Evolutionary conservation across 2,113 vertebrate species (phyloP).

Genomic region (Thermophis baileyi): DNA sequence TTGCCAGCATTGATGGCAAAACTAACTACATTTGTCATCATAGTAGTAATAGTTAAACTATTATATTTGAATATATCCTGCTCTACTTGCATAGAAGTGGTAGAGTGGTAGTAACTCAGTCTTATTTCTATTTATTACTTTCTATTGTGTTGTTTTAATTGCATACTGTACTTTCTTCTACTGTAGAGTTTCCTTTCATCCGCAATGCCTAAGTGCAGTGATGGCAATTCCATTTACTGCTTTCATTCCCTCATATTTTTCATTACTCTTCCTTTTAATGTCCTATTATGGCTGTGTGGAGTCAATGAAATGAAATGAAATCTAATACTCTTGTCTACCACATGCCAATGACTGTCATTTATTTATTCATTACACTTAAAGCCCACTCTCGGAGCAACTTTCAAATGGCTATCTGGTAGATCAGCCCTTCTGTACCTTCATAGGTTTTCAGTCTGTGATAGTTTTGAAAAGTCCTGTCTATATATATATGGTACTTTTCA

Average conservation of each 20-base stretch:
- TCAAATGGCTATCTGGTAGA: too few relatives aligned
- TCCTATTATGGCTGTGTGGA: not conserved
- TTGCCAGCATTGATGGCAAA: not conserved
- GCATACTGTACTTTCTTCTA: not conserved
- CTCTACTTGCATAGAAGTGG: not conserved
- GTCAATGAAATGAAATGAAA: not conserved
- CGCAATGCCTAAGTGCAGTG: not conserved
- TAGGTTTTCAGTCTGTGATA: too few relatives aligned
- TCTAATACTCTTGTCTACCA: not conserved
- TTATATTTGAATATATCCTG: not conserved
- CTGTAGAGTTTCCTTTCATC: not conserved
- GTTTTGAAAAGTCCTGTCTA: too few relatives aligned
- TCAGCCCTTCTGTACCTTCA: too few relatives aligned
- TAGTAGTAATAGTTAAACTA: not conserved
- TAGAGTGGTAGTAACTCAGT: not conserved
- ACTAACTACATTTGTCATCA: not conserved
- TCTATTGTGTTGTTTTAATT: not conserved
- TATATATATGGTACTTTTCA: not conserved
- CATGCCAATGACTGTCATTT: not conserved
- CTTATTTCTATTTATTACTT: not conserved
- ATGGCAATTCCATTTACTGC: not conserved
- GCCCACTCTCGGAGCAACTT: too few relatives aligned
- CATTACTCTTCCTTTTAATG: not conserved
- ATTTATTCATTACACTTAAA: not conserved
- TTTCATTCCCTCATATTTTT: slow-evolving; percentile 3